Evolutionary conservation across 2,113 vertebrate species (phyloP).

Genomic region (Lamprotornis superbus): DNA sequence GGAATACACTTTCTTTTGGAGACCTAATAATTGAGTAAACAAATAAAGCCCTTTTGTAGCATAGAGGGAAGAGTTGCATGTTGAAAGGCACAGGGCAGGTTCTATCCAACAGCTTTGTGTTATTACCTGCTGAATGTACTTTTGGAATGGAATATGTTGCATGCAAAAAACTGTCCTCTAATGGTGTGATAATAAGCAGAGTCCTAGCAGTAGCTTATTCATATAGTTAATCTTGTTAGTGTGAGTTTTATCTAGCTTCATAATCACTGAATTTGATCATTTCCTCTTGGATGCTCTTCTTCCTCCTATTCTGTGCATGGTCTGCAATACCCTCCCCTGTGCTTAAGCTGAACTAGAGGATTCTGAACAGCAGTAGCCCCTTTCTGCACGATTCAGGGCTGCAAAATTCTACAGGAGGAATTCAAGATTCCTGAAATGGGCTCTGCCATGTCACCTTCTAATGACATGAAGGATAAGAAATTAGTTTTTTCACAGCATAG

Average conservation of each 20-base stretch:
- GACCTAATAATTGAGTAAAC: not conserved
- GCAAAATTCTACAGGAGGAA: not conserved
- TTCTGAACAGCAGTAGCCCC: not conserved
- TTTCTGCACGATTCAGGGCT: not conserved
- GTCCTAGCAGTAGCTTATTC: not conserved
- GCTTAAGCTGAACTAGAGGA: not conserved
- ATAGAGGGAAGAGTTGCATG: accelerated
- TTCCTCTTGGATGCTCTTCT: not conserved
- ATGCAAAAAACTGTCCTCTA: not conserved
- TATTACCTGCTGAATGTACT: not conserved
- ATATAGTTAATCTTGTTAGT: constrained; percentile 3
- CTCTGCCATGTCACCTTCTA: not conserved
- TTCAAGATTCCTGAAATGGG: not conserved
- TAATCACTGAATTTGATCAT: not conserved
- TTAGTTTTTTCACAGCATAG: not conserved
- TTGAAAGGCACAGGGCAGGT: not conserved
- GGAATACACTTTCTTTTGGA: not conserved
- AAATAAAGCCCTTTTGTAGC: not conserved
- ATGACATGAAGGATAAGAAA: not conserved
- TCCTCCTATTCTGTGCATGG: not conserved
- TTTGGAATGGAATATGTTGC: not conserved
- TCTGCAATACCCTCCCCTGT: not conserved
- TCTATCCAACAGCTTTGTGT: not conserved
- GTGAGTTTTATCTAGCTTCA: not conserved
- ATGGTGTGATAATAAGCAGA: constrained; percentile 5